Evolutionary conservation across 2,113 vertebrate genomes (phyloP).

Genomic region (Gambusia holbrooki): DNA sequence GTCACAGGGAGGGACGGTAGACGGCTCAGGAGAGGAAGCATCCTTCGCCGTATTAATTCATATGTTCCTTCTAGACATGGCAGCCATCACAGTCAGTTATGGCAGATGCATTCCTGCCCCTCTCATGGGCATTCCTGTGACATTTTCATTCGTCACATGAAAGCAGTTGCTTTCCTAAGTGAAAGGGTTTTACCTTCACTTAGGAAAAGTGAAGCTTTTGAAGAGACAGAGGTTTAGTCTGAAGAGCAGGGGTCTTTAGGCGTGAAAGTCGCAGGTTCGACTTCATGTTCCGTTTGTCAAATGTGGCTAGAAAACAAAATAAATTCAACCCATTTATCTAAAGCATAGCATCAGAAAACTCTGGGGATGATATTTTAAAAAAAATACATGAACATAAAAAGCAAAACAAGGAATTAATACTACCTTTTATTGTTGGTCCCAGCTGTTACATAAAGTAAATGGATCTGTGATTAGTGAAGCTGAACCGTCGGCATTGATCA

Average conservation of each 20-base stretch:
- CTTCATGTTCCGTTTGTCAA: not conserved
- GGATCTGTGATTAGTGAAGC: too few species aligned
- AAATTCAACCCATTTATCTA: too few species aligned
- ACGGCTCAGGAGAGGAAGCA: conserved; percentile 13
- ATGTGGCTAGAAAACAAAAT: not conserved
- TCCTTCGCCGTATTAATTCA: conserved; percentile 43
- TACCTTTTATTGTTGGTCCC: too few species aligned
- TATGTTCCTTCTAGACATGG: conserved; percentile 43
- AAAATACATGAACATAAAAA: not conserved
- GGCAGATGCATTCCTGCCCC: conserved; percentile 49
- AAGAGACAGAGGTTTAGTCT: not conserved
- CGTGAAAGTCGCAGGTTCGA: not conserved
- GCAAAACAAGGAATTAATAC: not conserved
- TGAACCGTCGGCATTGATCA: too few species aligned
- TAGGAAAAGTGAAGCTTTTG: not conserved
- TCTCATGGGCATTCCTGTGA: conserved; percentile 37
- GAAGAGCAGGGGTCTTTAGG: not conserved
- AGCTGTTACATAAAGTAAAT: too few species aligned
- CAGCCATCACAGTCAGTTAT: conserved; percentile 57
- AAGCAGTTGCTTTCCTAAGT: conserved; percentile 25
- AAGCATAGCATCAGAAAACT: too few species aligned
- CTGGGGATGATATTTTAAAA: not conserved
- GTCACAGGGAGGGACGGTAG: conserved; percentile 16
- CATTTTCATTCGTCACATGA: conserved; percentile 64
- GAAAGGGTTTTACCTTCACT: conserved; percentile 8